phyloP scores from a whole-genome alignment of 53 echinoderm and acorn worm species.

The Astropecten irregularis region DNA sequence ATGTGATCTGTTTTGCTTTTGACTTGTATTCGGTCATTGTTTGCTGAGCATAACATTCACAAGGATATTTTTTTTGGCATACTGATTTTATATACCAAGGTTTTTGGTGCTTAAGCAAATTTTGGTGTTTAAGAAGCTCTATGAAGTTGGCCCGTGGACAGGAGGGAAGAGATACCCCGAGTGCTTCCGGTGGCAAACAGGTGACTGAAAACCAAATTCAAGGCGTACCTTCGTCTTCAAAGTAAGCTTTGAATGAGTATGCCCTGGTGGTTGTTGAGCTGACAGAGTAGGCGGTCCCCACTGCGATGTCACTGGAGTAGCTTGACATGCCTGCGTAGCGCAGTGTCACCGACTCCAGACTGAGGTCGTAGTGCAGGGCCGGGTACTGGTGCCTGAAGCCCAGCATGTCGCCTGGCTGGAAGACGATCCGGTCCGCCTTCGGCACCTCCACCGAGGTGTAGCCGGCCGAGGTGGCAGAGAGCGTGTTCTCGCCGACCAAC shows the following conservation, averaged over 20 bases:
- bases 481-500: slow-evolving; percentile 80
- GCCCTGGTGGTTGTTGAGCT: slow-evolving; percentile 53
- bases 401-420: slow-evolving; percentile 80
- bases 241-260: slow-evolving; percentile 74
- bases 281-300: slow-evolving; percentile 48
- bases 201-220: too few species aligned
- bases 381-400: slow-evolving; percentile 67
- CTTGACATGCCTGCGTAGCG: slow-evolving; percentile 51
- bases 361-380: slow-evolving; percentile 74
- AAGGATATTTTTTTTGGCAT: too few species aligned
- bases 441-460: slow-evolving; percentile 72
- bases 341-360: slow-evolving; percentile 57
- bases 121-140: too few species aligned
- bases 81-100: too few species aligned
- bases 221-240: slow-evolving; percentile 59
- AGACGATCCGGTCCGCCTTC: slow-evolving; percentile 57
- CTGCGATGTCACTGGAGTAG: slow-evolving; percentile 49
- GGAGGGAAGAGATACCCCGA: too few species aligned
- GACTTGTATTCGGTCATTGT: too few species aligned
- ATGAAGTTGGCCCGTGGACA: too few species aligned
- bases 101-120: too few species aligned
- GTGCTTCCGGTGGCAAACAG: too few species aligned
- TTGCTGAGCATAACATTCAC: too few species aligned
- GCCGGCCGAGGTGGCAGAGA: slow-evolving; percentile 67
- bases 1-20: too few species aligned